Evolutionary conservation across 2,888 invertebrate species (phyloP).

Genomic region (Morinoia aosen): DNA sequence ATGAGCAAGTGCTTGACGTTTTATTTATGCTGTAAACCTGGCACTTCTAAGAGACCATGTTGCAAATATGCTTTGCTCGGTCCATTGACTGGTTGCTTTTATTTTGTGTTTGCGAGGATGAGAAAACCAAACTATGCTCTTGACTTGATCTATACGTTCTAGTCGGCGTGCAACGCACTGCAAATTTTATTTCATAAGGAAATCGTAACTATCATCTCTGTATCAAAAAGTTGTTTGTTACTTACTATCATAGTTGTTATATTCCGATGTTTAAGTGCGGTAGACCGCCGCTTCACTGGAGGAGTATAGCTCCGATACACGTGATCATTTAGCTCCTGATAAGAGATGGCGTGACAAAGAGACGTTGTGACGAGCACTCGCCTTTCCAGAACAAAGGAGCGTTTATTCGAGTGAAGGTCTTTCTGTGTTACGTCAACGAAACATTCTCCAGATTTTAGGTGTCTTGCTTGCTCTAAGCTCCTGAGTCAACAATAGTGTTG

Average conservation of each 20-base stretch:
- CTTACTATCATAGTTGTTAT: not conserved
- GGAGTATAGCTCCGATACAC: not conserved
- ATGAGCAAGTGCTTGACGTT: not conserved
- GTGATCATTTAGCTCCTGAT: not conserved
- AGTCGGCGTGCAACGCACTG: too few relatives aligned
- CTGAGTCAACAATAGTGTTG: too few relatives aligned
- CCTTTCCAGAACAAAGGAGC: too few relatives aligned
- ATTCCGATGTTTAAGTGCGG: not conserved
- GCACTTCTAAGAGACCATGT: not conserved
- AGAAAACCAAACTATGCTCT: not conserved
- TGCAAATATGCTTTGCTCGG: not conserved
- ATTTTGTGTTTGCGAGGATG: not conserved
- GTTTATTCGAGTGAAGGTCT: too few relatives aligned
- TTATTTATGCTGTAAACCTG: not conserved
- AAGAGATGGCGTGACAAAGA: not conserved
- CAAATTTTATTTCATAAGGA: not conserved
- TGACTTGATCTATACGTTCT: not conserved
- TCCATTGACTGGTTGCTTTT: not conserved
- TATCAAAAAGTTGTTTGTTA: not conserved
- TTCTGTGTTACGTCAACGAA: too few relatives aligned
- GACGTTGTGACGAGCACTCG: not conserved
- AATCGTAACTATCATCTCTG: not conserved
- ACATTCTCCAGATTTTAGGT: too few relatives aligned
- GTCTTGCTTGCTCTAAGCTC: too few relatives aligned
- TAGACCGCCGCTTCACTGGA: not conserved